Percentiles rank a stretch among this genome's conserved stretches.
phyloP scores from a whole-genome alignment of 2,888 invertebrate genomes.

The Dynastes hyllus region DNA sequence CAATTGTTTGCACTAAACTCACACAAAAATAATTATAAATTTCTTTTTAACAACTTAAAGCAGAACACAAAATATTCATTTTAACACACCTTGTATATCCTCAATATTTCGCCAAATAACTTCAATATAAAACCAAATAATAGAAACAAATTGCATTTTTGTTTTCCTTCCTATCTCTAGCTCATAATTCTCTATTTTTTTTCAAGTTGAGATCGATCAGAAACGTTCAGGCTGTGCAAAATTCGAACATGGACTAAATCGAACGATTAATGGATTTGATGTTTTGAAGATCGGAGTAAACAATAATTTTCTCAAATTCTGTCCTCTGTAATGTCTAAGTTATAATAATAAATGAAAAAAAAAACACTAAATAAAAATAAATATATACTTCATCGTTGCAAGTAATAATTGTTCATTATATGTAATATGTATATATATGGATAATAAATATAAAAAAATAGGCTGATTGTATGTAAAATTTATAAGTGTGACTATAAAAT shows the following conservation, averaged over 20 bases:
- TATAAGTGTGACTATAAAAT: constrained; percentile 41
- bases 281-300: not conserved
- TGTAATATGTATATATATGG: not conserved
- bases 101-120: no score
- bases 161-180: not conserved
- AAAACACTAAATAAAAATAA: constrained; percentile 27
- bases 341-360: constrained; percentile 14
- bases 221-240: constrained; percentile 62
- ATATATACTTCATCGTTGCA: constrained; percentile 52
- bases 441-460: constrained; percentile 50
- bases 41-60: no score
- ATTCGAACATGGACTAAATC: constrained; percentile 50
- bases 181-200: constrained; percentile 38
- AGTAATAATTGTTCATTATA: constrained; percentile 47
- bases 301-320: constrained; percentile 38
- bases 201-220: constrained; percentile 66
- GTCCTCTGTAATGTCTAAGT: constrained; percentile 52
- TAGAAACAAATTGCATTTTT: constrained; percentile 14
- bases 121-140: constrained; percentile 13
- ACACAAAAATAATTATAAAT: no score
- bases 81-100: not conserved
- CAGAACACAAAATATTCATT: not conserved
- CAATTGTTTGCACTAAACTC: no score
- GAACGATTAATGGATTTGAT: not conserved
- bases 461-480: constrained; percentile 52